Base-by-base conservation (phyloP, 1,140 invertebrate species). In the Brachionus asplanchnoidis region DNA sequence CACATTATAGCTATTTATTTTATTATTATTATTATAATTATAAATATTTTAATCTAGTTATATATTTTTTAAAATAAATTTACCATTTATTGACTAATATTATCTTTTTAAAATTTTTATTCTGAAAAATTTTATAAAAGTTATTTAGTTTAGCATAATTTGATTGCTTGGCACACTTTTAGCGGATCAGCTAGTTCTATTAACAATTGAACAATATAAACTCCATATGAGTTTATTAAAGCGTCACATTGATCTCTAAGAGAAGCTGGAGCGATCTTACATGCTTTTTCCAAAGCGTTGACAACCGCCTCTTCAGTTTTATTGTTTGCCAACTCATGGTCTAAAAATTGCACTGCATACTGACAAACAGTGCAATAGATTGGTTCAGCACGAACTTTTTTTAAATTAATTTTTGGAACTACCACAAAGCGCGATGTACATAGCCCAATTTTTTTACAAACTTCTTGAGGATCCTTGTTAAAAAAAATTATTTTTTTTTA, bases 301-400 rank as follows among this genome's bases (percentile, higher is more conserved):
- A 68, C 65, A 44, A 84, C 26, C 8, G 82, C 60, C 11, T n/a
- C 40, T 68, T 84, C 82, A 2, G 82, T 68, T 53, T 60, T 42
- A 14, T 84, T 70, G 65, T 68, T 84, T 36, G 66, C 68, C 17
- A 84, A 73, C 17, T 68, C 82, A 53, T 46, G 14, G 53, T 84
- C 82, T n/a, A 84, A 70, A 84, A 68, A 84, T 73, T 68, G 60
- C 9, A 84, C 60, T 32, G 60, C 60, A 70, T 84, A 84, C 44
- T 84, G 82, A 14, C 82, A 84, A 9, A 84, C 60, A 32, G 60
- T 84, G 53, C 82, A 84, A 60, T 60, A 60, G 20, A 68, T 11
- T 17, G 32, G 32, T 9, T 65, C 40, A 11, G 20, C 20, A 26
- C 8, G 20, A 11, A 36, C n/a, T 32, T 17, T 28, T 11, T 40